Evolutionary conservation across 2,888 invertebrate species (phyloP), one percentile per base, ranked within the genome.

Genomic region (Idaea straminata): DNA sequence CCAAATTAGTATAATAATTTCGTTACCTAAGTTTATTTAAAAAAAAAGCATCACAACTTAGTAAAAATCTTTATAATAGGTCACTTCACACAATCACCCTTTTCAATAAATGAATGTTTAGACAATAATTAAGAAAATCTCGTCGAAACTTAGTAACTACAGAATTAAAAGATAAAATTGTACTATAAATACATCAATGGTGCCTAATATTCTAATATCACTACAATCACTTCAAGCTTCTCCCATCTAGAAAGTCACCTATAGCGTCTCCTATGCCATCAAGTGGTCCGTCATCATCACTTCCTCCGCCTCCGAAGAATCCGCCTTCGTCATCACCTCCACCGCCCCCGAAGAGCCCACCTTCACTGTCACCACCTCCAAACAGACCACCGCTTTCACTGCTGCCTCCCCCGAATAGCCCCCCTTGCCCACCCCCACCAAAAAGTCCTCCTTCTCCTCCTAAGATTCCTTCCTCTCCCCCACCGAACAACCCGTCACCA

Each of bases 251-350:
- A 57, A 91, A 79, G 65, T 85, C 89, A 57, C 89, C 92, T 47
- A 93, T 75, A 2, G 87, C 92, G 70, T 92, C 89, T 15, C 91
- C 92, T 13, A 92, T 84, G 13, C 74, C 90, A 57, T 80, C 89
- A 25, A 91, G 77, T 4, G 91, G 91, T 57, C 91, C 89, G 59
- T 76, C 86, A 35, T 82, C 80, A 66, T 83, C 74, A 25, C 66
- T 62, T 34, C 67, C 82, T 57, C 74, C 78, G 61, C 72, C 72
- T 7, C 47, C 47, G 13, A 47, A 47, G 7, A 47, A 47, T 10
- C 47, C 47, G 13, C 47, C 47, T 5, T 47, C 47, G 13, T 47
- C 47, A 36, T 36, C 69, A 38, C 35, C 74, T 70, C 59, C 74
- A 69, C 62, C 70, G 65, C 36, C 36, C 36, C 36, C 36, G 10